Base-by-base conservation (phyloP, 2,113 vertebrate genomes). In the Hymenochirus boettgeri region DNA sequence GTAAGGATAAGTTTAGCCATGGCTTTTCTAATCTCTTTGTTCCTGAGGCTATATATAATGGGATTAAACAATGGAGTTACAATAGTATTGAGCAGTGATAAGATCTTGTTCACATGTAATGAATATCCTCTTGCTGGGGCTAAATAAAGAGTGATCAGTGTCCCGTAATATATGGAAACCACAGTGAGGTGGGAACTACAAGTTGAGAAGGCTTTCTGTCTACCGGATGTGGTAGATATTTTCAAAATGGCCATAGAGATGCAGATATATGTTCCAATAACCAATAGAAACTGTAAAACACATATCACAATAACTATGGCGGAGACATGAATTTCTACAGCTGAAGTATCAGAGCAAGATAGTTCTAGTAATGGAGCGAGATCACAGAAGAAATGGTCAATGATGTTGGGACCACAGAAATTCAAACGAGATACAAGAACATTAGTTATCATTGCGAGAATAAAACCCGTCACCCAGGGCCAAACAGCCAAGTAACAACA, bases 41-140 rank as follows among this genome's bases (percentile, higher is more conserved):
- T 83, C 62, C 75, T 0, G 29, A 82, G 29, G 19, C 76, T 82
- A 9, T 83, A 80, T 29, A 82, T 79, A 27, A 82, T 73, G 3
- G 81, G 80, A 35, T 82, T 82, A 31, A 80, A 73, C 23, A 83
- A 65, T 48, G 78, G 78, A 11, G 81, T 80, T 46, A 83, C 75
- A 17, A 82, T 71, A 2, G 78, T 80, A 18, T 79, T 79, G 45
- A 83, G 79, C n/a, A 80, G 76, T 65, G 80, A 79, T 7, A 82
- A 71, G 7, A 80, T 52, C 64, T 82, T 83, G 50, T 82, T 79
- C 21, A 77, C 55, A 39, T 27, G 17, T 2, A 29, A 17, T 18
- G 37, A 46, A 25, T 64, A 46, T 17, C 25, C 61, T 29, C 51
- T 55, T 19, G 54, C 2, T 22, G 61, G 61, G 15, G 51, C 52